These are phyloP conservation scores for Schizotus pectinicornis DNA, from an alignment of 2,888 invertebrate species.

Conservation along the genomic window DNA sequence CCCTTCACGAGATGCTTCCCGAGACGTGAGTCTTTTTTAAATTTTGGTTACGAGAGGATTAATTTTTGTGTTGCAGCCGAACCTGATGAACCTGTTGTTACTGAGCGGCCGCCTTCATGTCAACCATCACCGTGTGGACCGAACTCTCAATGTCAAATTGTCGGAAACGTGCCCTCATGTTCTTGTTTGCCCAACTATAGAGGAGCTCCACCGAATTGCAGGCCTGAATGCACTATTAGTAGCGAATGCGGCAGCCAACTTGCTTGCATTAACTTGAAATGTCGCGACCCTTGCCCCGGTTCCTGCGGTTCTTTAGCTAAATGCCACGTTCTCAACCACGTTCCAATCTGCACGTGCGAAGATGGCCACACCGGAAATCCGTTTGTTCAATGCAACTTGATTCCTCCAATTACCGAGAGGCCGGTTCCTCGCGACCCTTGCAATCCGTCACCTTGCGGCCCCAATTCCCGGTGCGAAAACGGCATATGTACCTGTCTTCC, in stretches of 20 bases:
- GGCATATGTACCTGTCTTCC: conserved; percentile 68
- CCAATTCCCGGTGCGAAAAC: conserved; percentile 71
- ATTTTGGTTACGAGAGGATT: no score
- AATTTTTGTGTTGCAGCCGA: conserved; percentile 37
- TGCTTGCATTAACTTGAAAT: conserved; percentile 80
- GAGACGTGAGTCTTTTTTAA: conserved; percentile 66
- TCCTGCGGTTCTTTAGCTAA: conserved; percentile 82
- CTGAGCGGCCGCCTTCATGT: conserved; percentile 76
- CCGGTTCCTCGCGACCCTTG: conserved; percentile 63
- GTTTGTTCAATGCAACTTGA: conserved; percentile 71
- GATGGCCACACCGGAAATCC: conserved; percentile 82
- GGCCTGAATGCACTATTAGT: conserved; percentile 80
- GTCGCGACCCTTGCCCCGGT: conserved; percentile 82
- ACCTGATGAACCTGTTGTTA: conserved; percentile 50
- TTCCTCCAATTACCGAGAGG: conserved; percentile 58
- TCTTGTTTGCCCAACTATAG: conserved; percentile 79
- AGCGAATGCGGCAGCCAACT: conserved; percentile 79
- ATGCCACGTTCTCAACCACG: conserved; percentile 80
- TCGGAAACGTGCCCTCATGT: conserved; percentile 76
- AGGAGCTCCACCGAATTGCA: conserved; percentile 79
- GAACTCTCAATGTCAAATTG: conserved; percentile 79
- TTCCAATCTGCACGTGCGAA: conserved; percentile 80
- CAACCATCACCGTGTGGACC: conserved; percentile 85
- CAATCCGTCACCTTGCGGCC: conserved; percentile 78
- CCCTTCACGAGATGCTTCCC: conserved; percentile 80